A percentile compares a stretch with the other conserved stretches of the same genome.
phyloP scores from a whole-genome alignment of 2,888 invertebrate genomes.

The Machimus rusticus region DNA sequence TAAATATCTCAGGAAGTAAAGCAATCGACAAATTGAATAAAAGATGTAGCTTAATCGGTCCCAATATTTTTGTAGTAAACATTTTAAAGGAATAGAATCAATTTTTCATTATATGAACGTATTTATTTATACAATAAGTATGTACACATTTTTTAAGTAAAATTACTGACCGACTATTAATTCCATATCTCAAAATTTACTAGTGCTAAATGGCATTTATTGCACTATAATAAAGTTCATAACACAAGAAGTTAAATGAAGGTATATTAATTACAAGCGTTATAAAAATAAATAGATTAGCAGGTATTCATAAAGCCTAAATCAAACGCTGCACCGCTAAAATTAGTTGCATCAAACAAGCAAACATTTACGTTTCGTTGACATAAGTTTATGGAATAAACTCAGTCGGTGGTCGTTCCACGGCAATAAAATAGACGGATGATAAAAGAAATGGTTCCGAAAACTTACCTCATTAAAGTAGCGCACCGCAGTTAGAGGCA shows the following conservation, averaged over 20 bases:
- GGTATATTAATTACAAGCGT: not conserved
- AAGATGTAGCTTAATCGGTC: no score
- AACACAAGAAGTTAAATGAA: not conserved
- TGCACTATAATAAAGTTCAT: not conserved
- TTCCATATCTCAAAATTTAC: no score
- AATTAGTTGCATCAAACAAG: not conserved
- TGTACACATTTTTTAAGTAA: no score
- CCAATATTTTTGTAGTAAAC: no score
- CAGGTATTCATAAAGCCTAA: not conserved
- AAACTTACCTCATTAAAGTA: constrained; percentile 73
- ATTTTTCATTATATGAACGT: no score
- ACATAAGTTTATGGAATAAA: not conserved
- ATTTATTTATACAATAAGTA: no score
- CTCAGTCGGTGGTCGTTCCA: not conserved
- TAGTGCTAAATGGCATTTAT: not conserved
- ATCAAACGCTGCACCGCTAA: not conserved
- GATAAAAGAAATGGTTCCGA: not conserved
- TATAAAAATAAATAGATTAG: not conserved
- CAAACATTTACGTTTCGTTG: not conserved
- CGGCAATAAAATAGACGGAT: not conserved
- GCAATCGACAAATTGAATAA: no score
- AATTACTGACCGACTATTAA: no score
- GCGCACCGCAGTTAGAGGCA: constrained; percentile 83
- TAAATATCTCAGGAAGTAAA: no score
- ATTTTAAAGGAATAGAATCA: no score